phyloP scores from a whole-genome alignment of 2,113 vertebrate species.

The Chelonoidis abingdonii region DNA sequence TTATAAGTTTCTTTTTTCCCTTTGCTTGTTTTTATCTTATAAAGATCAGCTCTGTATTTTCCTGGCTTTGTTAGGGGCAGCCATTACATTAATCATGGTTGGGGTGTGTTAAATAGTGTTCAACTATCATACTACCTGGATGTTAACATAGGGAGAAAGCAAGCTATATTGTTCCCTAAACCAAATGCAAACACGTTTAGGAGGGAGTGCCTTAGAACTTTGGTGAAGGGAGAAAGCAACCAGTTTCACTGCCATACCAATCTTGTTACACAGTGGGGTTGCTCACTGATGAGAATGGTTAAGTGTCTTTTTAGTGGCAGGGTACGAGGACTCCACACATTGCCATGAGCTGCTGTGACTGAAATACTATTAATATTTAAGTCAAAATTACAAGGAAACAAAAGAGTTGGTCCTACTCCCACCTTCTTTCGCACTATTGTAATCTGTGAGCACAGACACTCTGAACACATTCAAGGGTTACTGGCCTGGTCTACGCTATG shows the following conservation, averaged over 20 bases:
- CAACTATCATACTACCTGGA: neutral
- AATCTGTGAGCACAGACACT: neutral
- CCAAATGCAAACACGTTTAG: neutral
- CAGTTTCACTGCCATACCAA: neutral
- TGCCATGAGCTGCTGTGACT: neutral
- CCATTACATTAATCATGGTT: neutral
- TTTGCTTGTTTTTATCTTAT: neutral
- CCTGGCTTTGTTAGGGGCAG: neutral
- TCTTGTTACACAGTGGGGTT: accelerated
- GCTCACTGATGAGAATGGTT: neutral
- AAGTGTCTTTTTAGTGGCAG: neutral
- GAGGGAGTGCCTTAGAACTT: neutral
- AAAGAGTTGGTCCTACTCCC: neutral
- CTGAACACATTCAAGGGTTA: neutral
- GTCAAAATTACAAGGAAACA: neutral
- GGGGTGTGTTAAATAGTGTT: neutral
- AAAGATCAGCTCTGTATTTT: neutral
- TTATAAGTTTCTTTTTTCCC: too few species aligned
- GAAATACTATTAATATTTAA: neutral
- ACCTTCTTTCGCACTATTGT: neutral
- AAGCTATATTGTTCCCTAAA: neutral
- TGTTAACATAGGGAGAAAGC: neutral
- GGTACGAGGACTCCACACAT: neutral
- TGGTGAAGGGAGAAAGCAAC: neutral
- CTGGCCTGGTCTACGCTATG: too few species aligned